A percentile compares a stretch with the other conserved stretches of the same genome.
These are phyloP conservation scores for Cyclura pinguis DNA, from an alignment of 2,797 vertebrate species.

Conservation along the genomic window DNA sequence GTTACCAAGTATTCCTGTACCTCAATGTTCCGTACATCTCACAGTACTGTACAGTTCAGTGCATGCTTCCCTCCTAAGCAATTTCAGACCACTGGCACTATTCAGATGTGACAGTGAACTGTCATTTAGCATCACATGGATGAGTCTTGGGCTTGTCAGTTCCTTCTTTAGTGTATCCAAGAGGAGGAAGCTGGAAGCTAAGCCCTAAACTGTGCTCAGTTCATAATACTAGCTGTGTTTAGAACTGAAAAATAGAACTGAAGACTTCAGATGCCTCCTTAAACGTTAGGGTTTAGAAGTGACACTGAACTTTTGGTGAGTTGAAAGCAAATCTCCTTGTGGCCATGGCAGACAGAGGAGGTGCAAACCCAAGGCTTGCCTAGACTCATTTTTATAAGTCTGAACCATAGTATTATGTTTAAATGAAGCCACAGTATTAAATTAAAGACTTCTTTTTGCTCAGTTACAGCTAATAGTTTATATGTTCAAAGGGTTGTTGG, in stretches of 20 bases:
- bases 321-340: neutral
- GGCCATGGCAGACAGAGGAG: no score
- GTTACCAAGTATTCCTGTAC: neutral
- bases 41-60: neutral
- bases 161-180: neutral
- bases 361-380: neutral
- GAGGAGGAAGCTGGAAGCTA: neutral
- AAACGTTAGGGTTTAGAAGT: neutral
- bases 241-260: no score
- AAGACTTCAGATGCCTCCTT: no score
- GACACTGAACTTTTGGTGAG: neutral
- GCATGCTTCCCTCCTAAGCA: neutral
- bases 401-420: neutral
- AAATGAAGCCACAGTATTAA: neutral
- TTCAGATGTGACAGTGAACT: neutral
- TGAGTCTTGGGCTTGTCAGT: neutral
- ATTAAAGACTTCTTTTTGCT: neutral
- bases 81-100: neutral
- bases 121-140: neutral
- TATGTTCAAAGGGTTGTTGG: rapidly evolving
- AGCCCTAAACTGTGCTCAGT: no score
- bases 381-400: neutral
- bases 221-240: no score
- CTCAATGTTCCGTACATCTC: neutral
- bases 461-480: neutral